Base-by-base conservation (phyloP, 2,888 invertebrate genomes). In the Amitus sp. region DNA sequence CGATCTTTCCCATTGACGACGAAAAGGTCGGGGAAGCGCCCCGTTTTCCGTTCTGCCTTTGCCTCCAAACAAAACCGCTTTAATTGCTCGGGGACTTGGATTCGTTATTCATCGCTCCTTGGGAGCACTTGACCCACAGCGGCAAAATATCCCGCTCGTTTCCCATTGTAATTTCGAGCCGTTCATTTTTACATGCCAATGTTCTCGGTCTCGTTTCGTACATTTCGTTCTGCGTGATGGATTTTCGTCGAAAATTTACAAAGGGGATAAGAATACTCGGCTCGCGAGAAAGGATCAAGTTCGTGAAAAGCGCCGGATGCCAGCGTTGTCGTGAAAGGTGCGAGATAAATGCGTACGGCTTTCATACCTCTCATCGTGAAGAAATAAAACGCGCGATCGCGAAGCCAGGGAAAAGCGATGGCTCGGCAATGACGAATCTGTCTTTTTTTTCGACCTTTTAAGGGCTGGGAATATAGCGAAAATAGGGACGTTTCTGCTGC, bases 11-110 rank as follows among this genome's bases (percentile, higher is more conserved):
- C 20, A 54, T 46, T 53, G 47, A 34, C 5, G 46, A 9, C 46
- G 46, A 13, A 27, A 20, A 46, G 30, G 27, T n/a, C 47, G 47
- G 52, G 50, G 50, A 62, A 57, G n/a, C n/a, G n/a, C n/a, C n/a
- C n/a, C n/a, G n/a, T n/a, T n/a, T n/a, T n/a, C n/a, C n/a, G n/a
- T n/a, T 49, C 46, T 51, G 53, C 57, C 50, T 57, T 58, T 55
- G 47, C 47, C 48, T 51, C 55, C 34, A 59, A 59, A 57, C 57
- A 57, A 64, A 62, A 69, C 71, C 67, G 68, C 70, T 73, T 76
- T 78, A 78, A 78, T 79, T 79, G 77, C 76, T 77, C 70, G 51
- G 74, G 77, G 77, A 77, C 70, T 76, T 71, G 71, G 72, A 71
- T 72, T 76, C 74, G 75, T 76, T 77, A 73, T 69, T 70, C 63